Base-by-base conservation (phyloP, 1,140 invertebrate genomes). In the Drosophila sturtevanti region DNA sequence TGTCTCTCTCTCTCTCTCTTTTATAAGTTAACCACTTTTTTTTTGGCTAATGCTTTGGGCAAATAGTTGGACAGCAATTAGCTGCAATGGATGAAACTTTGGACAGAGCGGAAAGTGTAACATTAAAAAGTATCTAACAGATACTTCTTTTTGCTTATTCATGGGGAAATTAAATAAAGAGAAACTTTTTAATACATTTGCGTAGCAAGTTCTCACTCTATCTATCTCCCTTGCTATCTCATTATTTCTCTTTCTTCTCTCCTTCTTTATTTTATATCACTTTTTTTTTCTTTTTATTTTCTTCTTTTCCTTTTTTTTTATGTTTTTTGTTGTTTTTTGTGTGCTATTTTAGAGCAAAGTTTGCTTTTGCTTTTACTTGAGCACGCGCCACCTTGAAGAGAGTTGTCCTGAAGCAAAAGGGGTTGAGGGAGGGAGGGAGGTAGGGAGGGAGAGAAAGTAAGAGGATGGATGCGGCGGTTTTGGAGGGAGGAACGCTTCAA, bases 181-280 rank as follows among this genome's bases (percentile, higher is more conserved):
- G 68, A 81, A 86, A 80, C 77, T 86, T 86, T 87, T 87, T 85
- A 85, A 85, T 81, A 86, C 81, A 80, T 86, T 86, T 86, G 67
- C 81, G 72, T 81, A 58, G 68, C 44, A 44, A 61, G 64, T 68
- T 63, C 51, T 37, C 37, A 51, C 63, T 21, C 35, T 48, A 18
- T 56, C 18, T 54, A 22, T 68, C 52, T 67, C 37, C 59, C 27
- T 27, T 69, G 59, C 35, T 56, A 54, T 55, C 48, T 59, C 31
- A 65, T 41, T 62, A 14, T 12, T n/a, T 18, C 22, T 27, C 12
- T 59, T 34, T 27, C 12, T 59, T 34, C n/a, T 34, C 58, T 38
- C 12, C 10, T 11, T 38, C 24, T n/a, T 31, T 41, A n/a, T 9
- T 34, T 9, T 61, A 14, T 62, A 31, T 69, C 22, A 52, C 27